A percentile compares a stretch with the other conserved stretches of the same genome.
Conservation (phyloP, 2,113 vertebrate genomes). For the Opisthocomus hoazin region DNA sequence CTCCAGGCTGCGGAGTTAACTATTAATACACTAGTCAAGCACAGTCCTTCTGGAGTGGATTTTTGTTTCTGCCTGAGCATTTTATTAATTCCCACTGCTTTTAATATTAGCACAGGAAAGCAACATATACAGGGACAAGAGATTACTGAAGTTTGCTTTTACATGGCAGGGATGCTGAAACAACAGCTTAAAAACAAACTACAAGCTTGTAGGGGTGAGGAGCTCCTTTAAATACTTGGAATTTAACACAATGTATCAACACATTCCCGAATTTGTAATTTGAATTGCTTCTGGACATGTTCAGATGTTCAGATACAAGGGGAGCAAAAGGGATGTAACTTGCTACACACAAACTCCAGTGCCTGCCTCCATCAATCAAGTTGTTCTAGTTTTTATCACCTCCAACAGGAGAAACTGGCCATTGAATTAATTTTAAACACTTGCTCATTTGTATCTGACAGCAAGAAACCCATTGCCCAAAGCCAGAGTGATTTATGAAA, state of each 20-base stretch:
- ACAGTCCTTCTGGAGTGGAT: background rate
- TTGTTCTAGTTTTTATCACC: background rate
- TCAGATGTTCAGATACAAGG: background rate
- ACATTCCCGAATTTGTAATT: background rate
- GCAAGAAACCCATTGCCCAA: background rate
- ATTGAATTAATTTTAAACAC: background rate
- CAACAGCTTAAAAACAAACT: background rate
- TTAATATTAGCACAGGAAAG: background rate
- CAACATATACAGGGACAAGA: background rate
- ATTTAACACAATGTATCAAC: accelerated
- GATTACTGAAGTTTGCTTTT: background rate
- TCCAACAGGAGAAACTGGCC: background rate
- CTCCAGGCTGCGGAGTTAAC: background rate
- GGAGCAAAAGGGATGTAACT: background rate
- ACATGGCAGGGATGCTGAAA: background rate
- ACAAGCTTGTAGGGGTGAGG: background rate
- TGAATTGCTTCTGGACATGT: background rate
- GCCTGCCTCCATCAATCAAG: accelerated
- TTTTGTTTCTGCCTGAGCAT: background rate
- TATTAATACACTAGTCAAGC: background rate
- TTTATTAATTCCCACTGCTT: background rate
- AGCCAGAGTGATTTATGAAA: background rate
- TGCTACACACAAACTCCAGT: background rate
- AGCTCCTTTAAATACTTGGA: background rate
- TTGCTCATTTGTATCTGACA: background rate